These are phyloP conservation scores for Chanos chanos DNA, from an alignment of 2,797 vertebrate genomes.

Conservation along the genomic window DNA sequence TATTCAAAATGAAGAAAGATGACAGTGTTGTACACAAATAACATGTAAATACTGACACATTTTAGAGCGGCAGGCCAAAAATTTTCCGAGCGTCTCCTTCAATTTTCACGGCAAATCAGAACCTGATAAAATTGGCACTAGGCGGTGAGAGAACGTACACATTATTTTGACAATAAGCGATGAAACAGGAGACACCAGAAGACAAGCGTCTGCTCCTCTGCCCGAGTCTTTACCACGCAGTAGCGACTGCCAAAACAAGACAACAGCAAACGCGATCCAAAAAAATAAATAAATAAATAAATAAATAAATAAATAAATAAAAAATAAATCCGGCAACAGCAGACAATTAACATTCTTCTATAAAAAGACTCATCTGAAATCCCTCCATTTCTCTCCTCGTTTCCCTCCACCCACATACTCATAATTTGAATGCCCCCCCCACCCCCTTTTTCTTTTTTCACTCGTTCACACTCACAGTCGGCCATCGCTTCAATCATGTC, in stretches of 20 bases:
- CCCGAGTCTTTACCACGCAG: not conserved
- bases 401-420: not conserved
- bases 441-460: not conserved
- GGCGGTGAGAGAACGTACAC: not conserved
- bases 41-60: constrained; percentile 2
- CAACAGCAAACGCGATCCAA: too few relatives aligned
- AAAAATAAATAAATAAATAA: too few relatives aligned
- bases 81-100: too few relatives aligned
- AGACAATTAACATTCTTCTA: not conserved
- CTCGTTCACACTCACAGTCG: not conserved
- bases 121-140: constrained; percentile 6
- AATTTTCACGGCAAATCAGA: too few relatives aligned
- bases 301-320: too few relatives aligned
- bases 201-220: not conserved
- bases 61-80: too few relatives aligned
- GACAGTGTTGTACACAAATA: not conserved
- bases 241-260: constrained; percentile 13
- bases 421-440: not conserved
- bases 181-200: not conserved
- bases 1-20: not conserved
- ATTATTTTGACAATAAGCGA: not conserved
- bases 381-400: not conserved
- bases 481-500: constrained; percentile 31
- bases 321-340: not conserved
- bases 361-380: not conserved